Evolutionary conservation across 2,888 invertebrate genomes (phyloP), one percentile per base, ranked within the genome.

Genomic region (Leucophora obtusa): DNA sequence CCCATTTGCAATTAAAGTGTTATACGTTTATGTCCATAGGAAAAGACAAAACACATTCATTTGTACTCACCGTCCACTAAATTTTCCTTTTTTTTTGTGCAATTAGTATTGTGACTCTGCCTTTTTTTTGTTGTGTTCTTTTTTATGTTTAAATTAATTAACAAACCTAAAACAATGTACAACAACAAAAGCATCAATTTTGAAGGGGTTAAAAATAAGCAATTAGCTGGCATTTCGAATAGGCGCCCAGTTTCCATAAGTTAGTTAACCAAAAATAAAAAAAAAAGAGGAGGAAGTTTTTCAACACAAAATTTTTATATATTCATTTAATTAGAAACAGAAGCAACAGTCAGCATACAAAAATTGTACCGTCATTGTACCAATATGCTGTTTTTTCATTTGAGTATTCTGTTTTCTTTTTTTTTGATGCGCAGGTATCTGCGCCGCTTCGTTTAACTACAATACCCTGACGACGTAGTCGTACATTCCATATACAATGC

Each of bases 201-300:
- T 87, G 86, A 87, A 87, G 87, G 87, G 88, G 88, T 87, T 87
- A 88, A 87, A 88, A 88, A 82, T 88, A 84, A 83, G 83, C 84
- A 84, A 84, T 84, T 84, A 84, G 84, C 84, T 84, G 84, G 83
- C 81, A 79, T 83, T 84, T 84, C 83, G 84, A 84, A 84, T 83
- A 84, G 84, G 84, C 83, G 80, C 84, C 69, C 84, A 84, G 84
- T 79, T 80, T 65, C 70, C 53, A 51, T 58, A 62, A 79, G 72
- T 73, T 24, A 59, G 73, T 50, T 66, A 66, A 66, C 59, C 71
- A 62, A 63, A 58, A 70, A 70, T 28, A 59, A 35, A 33, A 15
- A 18, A 47, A 65, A 73, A 71, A 51, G 62, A 53, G 63, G 76
- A 80, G 76, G 72, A 80, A 71, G 76, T 58, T 70, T 69, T 62